Evolutionary conservation across 2,113 vertebrate genomes (phyloP), one percentile per base, ranked within the genome.

Genomic region (Plecturocebus donacophilus): DNA sequence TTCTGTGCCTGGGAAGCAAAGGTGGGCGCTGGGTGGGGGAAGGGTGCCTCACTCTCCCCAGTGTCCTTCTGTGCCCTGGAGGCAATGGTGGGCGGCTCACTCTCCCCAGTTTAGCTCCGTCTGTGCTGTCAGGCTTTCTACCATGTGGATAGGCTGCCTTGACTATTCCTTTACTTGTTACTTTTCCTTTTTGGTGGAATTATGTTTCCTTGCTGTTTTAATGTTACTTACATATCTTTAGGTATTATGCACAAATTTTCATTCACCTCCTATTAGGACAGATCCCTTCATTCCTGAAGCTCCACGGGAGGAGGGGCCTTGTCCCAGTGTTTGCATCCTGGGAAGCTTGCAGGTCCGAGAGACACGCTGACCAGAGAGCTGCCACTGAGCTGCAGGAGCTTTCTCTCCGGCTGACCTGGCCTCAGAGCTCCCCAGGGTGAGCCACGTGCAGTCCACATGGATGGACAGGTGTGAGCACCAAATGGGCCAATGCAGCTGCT

Each of bases 111-210:
- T 6, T 40, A 68, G 47, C 3, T 35, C 47, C 54, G 40, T n/a
- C 0, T 8, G 68, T 40, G 35, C 32, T 75, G 58, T 19, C 20
- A 11, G 19, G 9, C 21, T 4, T 71, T 64, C 61, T 35, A n/a
- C 0, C 11, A 8, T 4, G 7, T 10, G n/a, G 38, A 14, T 3
- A 3, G 0, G 3, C 5, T 21, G 52, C 17, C 40, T 61, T 12
- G 20, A 30, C 3, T n/a, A n/a, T 38, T 47, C 20, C 45, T 61
- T 68, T 21, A 49, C 5, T 84, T 32, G 12, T 45, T 56, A 35
- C 16, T 38, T 30, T 71, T 27, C 73, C 56, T 68, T 14, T 58
- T 70, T 8, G 7, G 13, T 58, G 7, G n/a, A 35, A 42, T 52
- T 70, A 52, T 38, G 42, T 25, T 21, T 13, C 19, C 66, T 32